Evolutionary conservation across 2,888 invertebrate genomes (phyloP).

Genomic region (Drosophila basisetae): DNA sequence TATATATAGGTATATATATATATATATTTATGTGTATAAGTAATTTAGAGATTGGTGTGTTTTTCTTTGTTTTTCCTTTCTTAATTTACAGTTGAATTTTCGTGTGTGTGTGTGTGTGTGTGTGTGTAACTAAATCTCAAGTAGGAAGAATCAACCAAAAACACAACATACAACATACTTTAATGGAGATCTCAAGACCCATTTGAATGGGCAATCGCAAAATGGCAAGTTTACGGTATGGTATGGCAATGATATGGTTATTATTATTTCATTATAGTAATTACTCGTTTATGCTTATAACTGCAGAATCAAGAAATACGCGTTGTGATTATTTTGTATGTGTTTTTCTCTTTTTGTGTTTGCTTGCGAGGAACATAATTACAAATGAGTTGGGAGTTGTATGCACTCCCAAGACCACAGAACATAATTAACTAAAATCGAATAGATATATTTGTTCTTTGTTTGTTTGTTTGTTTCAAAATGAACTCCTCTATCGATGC

Average conservation of each 20-base stretch:
- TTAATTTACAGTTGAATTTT: conserved; percentile 51
- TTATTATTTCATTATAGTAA: conserved; percentile 47
- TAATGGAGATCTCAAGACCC: conserved; percentile 54
- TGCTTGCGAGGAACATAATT: conserved; percentile 83
- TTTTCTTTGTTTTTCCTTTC: conserved; percentile 28
- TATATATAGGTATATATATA: conserved; percentile 22
- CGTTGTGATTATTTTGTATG: conserved; percentile 32
- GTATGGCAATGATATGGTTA: conserved; percentile 78
- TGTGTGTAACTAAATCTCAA: conserved; percentile 52
- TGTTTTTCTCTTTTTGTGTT: conserved; percentile 32
- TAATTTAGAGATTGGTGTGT: conserved; percentile 51
- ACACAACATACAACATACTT: conserved; percentile 30
- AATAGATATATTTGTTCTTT: conserved; percentile 8
- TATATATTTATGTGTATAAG: conserved; percentile 40
- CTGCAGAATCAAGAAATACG: conserved; percentile 24
- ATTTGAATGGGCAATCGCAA: conserved; percentile 39
- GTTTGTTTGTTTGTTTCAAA: neutral
- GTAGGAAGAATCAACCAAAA: conserved; percentile 35
- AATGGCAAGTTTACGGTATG: conserved; percentile 36
- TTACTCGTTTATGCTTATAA: conserved; percentile 7
- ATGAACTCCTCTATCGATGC: conserved; percentile 73
- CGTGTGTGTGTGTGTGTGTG: neutral
- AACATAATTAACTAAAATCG: conserved; percentile 41
- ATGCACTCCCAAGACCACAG: conserved; percentile 23
- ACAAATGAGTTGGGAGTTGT: conserved; percentile 79